Conservation (phyloP, 2,797 vertebrate genomes). For the Lemur catta region DNA sequence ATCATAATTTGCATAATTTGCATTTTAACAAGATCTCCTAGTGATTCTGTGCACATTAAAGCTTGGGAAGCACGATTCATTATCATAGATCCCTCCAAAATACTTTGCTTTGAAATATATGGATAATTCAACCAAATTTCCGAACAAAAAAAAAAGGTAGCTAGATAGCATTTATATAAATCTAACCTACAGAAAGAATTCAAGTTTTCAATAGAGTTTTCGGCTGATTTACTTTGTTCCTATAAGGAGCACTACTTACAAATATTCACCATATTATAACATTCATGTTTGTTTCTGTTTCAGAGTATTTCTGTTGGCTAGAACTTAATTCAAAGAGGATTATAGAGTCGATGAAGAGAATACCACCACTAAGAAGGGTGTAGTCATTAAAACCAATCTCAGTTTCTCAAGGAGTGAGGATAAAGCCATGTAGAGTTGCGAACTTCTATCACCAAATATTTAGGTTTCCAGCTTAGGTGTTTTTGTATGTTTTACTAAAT, state of each 20-base stretch:
- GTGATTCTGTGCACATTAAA: not conserved
- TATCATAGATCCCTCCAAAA: not conserved
- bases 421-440: not conserved
- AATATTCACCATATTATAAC: not conserved
- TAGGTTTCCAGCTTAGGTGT: not conserved
- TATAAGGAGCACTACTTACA: not conserved
- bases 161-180: not conserved
- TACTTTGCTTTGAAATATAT: not conserved
- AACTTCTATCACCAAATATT: not conserved
- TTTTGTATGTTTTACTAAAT: not conserved
- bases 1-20: too few species aligned
- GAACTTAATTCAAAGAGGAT: not conserved
- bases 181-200: not conserved
- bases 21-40: not conserved
- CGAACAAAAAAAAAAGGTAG: not conserved
- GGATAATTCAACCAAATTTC: not conserved
- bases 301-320: not conserved
- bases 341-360: not conserved
- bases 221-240: not conserved
- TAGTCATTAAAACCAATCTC: not conserved
- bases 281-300: not conserved
- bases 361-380: not conserved
- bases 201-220: not conserved
- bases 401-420: not conserved
- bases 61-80: not conserved